Evolutionary conservation across 2,113 vertebrate genomes (phyloP).

Genomic region (Lycaon pictus): DNA sequence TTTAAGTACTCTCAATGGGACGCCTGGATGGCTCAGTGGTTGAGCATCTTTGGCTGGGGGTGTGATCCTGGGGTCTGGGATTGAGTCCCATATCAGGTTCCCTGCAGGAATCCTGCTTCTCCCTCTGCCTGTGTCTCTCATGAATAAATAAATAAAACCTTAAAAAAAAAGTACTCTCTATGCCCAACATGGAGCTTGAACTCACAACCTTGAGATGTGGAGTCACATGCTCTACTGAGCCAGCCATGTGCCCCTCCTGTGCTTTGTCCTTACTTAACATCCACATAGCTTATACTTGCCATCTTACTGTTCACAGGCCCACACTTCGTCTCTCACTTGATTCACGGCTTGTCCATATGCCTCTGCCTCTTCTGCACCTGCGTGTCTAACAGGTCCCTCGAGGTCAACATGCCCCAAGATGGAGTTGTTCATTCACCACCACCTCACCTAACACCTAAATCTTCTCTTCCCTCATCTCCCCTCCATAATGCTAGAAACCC

Average conservation of each 20-base stretch:
- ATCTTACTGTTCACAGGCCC: neutral
- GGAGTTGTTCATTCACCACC: constrained; percentile 42
- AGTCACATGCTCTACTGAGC: neutral
- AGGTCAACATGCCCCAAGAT: neutral
- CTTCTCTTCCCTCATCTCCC: neutral
- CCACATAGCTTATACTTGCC: neutral
- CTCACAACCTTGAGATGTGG: neutral
- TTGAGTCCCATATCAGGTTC: too few relatives aligned
- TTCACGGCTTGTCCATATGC: neutral
- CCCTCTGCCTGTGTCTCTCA: too few relatives aligned
- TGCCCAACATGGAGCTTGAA: neutral
- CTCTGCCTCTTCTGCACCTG: neutral
- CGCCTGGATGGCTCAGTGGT: too few relatives aligned
- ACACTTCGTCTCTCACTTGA: neutral
- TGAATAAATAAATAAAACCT: too few relatives aligned
- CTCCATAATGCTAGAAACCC: neutral
- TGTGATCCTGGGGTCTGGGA: too few relatives aligned
- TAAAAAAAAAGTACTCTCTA: neutral
- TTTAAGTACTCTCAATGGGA: neutral
- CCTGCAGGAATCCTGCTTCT: too few relatives aligned
- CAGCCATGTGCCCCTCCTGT: neutral
- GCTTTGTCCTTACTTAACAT: constrained; percentile 46
- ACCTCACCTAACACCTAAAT: neutral
- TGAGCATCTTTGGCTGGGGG: too few relatives aligned
- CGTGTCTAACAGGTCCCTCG: neutral